These are phyloP conservation scores for Heliconius hortense DNA, from an alignment of 2,888 invertebrate genomes.

Conservation along the genomic window DNA sequence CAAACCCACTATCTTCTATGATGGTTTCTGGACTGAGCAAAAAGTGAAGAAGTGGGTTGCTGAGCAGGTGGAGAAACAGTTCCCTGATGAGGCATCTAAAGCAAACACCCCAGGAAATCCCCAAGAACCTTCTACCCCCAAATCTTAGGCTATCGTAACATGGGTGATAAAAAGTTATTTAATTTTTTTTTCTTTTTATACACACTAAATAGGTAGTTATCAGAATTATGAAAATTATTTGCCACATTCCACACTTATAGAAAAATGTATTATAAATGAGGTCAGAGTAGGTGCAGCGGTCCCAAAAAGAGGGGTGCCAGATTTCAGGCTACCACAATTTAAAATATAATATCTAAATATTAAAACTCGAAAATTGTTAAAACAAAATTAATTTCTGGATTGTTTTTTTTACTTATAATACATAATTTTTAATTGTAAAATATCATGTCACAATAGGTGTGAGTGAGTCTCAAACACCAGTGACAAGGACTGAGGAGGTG, in stretches of 20 bases:
- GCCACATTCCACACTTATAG: not conserved
- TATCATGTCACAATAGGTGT: too few species aligned
- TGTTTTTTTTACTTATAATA: too few species aligned
- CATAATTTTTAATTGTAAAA: too few species aligned
- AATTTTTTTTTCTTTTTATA: not conserved
- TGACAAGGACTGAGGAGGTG: too few species aligned
- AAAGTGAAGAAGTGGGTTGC: conserved; percentile 80
- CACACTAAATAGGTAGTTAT: not conserved
- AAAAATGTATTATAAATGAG: not conserved
- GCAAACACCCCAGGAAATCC: conserved; percentile 38
- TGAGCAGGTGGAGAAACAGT: conserved; percentile 76
- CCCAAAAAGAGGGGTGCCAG: too few species aligned
- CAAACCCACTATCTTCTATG: conserved; percentile 78
- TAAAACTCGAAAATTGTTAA: too few species aligned
- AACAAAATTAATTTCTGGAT: too few species aligned
- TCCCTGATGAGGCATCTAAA: conserved; percentile 62
- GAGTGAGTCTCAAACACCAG: too few species aligned
- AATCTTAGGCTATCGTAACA: conserved; percentile 39
- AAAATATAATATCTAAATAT: too few species aligned
- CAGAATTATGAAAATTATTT: not conserved
- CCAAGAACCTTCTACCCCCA: conserved; percentile 46
- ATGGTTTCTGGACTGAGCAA: conserved; percentile 80
- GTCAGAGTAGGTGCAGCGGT: too few species aligned
- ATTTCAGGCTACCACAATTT: too few species aligned
- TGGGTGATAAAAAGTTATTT: not conserved